These are phyloP conservation scores for Apodemia zela DNA, from an alignment of 2,888 invertebrate species.

Conservation along the genomic window DNA sequence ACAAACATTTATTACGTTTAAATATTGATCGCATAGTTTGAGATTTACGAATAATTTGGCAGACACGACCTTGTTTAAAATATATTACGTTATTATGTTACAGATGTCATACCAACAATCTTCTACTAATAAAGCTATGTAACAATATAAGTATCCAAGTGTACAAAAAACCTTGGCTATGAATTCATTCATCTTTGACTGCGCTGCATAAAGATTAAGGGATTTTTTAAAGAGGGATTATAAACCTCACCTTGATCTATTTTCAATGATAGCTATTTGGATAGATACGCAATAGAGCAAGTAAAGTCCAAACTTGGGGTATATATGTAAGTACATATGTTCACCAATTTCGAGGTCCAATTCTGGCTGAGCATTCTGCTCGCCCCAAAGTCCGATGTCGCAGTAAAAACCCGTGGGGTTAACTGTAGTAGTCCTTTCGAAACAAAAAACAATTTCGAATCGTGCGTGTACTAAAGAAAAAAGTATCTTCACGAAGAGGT, in stretches of 20 bases:
- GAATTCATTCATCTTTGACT: neutral
- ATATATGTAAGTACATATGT: no score
- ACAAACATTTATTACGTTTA: constrained; percentile 1
- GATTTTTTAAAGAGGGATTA: neutral
- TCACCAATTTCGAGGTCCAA: no score
- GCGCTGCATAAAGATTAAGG: neutral
- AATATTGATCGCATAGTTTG: constrained; percentile 7
- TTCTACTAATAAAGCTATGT: neutral
- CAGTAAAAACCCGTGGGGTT: no score
- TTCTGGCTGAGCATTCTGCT: no score
- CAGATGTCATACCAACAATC: neutral
- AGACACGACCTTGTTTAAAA: neutral
- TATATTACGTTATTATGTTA: neutral
- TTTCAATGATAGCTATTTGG: neutral
- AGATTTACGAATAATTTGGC: constrained; percentile 10
- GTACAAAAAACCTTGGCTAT: neutral
- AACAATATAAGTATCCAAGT: neutral
- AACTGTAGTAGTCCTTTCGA: no score
- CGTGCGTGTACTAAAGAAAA: no score
- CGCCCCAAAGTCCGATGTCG: no score
- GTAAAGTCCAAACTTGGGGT: no score
- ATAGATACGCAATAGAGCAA: neutral
- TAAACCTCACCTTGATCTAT: neutral
- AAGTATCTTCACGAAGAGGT: no score
- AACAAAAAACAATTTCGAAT: no score